Evolutionary conservation across 2,888 invertebrate genomes (phyloP).

Genomic region (Drosophila suboccidentalis): DNA sequence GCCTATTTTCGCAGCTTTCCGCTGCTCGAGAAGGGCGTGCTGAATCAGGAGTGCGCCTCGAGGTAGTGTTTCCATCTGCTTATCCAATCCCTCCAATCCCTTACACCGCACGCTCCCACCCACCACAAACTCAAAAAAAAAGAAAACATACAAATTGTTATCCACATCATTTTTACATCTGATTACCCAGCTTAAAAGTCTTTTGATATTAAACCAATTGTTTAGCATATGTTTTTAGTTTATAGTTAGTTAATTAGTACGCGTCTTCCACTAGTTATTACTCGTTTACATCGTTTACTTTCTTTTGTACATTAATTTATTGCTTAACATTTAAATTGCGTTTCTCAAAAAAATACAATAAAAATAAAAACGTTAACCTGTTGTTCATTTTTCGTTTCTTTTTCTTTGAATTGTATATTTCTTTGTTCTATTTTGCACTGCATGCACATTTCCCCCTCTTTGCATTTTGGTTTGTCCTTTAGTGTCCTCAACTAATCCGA

Average conservation of each 20-base stretch:
- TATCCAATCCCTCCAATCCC: conserved; percentile 11
- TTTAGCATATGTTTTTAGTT: conserved; percentile 32
- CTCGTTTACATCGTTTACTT: conserved; percentile 7
- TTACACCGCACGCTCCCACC: conserved; percentile 27
- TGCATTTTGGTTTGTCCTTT: conserved; percentile 29
- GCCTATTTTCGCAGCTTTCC: conserved; percentile 94
- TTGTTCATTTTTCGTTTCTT: conserved; percentile 45
- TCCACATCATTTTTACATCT: conserved; percentile 26
- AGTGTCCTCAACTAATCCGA: conserved; percentile 57
- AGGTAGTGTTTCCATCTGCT: conserved; percentile 86
- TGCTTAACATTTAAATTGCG: conserved; percentile 45
- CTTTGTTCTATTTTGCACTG: conserved; percentile 38
- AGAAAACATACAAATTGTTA: conserved; percentile 15
- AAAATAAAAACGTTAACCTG: conserved; percentile 17
- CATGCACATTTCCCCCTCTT: conserved; percentile 34
- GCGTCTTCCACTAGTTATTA: conserved; percentile 31
- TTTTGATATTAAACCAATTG: conserved; percentile 40
- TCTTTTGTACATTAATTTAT: conserved; percentile 59
- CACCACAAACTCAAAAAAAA: background rate
- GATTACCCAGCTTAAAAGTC: conserved; percentile 3
- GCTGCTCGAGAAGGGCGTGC: conserved; percentile 90
- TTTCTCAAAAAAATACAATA: conserved; percentile 25
- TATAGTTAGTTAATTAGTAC: conserved; percentile 21
- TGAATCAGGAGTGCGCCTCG: conserved; percentile 91
- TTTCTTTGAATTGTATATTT: conserved; percentile 43